Percentiles rank a stretch among this genome's conserved stretches.
These are phyloP conservation scores for Salmo trutta DNA, from an alignment of 2,797 vertebrate genomes.

Conservation along the genomic window DNA sequence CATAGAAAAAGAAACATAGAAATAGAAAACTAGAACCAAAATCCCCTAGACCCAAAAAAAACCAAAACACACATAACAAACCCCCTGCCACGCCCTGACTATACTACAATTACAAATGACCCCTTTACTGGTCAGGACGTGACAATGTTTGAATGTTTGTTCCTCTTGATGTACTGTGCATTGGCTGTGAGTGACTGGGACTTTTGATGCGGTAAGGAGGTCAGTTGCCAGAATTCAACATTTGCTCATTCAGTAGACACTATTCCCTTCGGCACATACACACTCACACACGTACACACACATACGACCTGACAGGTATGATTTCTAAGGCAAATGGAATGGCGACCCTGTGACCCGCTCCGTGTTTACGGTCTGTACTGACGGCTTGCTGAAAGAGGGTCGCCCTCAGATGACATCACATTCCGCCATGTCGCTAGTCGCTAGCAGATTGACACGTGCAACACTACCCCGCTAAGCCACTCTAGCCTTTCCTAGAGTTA, in stretches of 20 bases:
- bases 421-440: constrained; percentile 47
- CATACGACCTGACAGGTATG: constrained; percentile 16
- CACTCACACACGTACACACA: background rate
- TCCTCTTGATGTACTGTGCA: constrained; percentile 19
- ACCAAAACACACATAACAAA: too few relatives aligned
- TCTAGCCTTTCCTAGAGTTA: constrained; percentile 23
- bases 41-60: too few relatives aligned
- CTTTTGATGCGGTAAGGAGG: background rate
- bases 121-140: too few relatives aligned
- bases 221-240: background rate
- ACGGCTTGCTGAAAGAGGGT: constrained; percentile 40
- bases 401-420: constrained; percentile 48
- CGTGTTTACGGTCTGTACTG: constrained; percentile 47
- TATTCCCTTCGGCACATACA: background rate
- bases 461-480: constrained; percentile 25
- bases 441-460: constrained; percentile 26
- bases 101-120: too few relatives aligned
- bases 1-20: too few relatives aligned
- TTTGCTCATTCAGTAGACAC: background rate
- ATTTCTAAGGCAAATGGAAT: constrained; percentile 1
- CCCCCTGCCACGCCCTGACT: too few relatives aligned
- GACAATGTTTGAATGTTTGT: constrained; percentile 12
- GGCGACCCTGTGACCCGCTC: background rate
- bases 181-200: constrained; percentile 19
- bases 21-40: too few relatives aligned